A percentile compares a stretch with the other conserved stretches of the same genome.
Conservation (phyloP, 2,888 invertebrate genomes). For the Heterodera filipjevi region DNA sequence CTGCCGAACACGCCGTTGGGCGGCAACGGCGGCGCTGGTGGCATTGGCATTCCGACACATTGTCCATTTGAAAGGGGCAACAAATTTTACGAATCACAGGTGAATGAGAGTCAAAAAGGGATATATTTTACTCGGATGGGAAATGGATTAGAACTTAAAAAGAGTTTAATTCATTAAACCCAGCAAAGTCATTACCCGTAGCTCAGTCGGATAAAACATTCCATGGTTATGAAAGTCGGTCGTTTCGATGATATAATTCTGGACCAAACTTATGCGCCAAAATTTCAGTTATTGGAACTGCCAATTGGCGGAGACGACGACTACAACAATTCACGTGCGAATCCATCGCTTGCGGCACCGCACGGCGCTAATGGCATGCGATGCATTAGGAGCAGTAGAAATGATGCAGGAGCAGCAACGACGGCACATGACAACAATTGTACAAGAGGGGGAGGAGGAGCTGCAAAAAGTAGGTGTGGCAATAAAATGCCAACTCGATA, state of each 20-base stretch:
- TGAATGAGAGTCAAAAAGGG: too few species aligned
- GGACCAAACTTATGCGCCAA: too few species aligned
- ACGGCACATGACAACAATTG: not conserved
- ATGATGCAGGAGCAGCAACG: slow-evolving; percentile 11
- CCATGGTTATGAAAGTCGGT: too few species aligned
- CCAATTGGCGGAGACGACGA: slow-evolving; percentile 63
- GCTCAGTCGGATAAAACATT: too few species aligned
- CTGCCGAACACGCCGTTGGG: slow-evolving; percentile 31
- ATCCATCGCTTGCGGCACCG: slow-evolving; percentile 43
- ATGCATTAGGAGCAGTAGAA: slow-evolving; percentile 10
- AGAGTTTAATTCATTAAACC: too few species aligned
- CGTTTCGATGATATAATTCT: too few species aligned
- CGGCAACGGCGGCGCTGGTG: not conserved
- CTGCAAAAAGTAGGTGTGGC: not conserved
- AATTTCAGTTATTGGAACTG: slow-evolving; percentile 60
- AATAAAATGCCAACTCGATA: not conserved
- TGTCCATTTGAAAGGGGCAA: slow-evolving; percentile 48
- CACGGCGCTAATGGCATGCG: slow-evolving; percentile 22
- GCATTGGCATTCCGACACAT: not conserved
- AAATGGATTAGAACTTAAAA: slow-evolving; percentile 19
- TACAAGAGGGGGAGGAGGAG: not conserved
- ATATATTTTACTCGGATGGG: not conserved
- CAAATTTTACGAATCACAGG: slow-evolving; percentile 59
- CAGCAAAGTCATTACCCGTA: too few species aligned
- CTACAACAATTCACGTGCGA: not conserved